Evolutionary conservation across 2,797 vertebrate species (phyloP).

Genomic region (Caiman crocodilus): DNA sequence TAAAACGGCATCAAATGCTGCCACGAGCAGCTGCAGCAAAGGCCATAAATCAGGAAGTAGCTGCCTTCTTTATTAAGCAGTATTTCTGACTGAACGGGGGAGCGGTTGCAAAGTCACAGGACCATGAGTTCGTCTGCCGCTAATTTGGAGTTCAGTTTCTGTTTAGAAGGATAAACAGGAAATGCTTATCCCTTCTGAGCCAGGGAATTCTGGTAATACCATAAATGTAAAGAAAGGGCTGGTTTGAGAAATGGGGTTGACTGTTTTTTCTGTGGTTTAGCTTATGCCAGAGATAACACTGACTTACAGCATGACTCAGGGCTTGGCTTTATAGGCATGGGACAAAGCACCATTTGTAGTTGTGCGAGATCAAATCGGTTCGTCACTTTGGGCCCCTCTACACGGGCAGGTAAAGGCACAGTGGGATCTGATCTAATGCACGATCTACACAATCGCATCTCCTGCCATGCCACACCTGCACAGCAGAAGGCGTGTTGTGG

Average conservation of each 20-base stretch:
- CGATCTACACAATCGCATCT: no score
- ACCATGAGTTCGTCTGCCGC: not conserved
- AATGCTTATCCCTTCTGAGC: conserved; percentile 41
- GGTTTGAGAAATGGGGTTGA: not conserved
- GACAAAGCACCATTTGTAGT: not conserved
- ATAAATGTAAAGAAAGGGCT: not conserved
- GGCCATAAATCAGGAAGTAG: not conserved
- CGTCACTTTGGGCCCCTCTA: not conserved
- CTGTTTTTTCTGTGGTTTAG: not conserved
- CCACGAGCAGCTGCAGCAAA: fast-evolving
- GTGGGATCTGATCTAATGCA: no score
- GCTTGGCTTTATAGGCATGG: not conserved
- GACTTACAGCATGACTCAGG: fast-evolving
- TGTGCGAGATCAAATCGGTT: not conserved
- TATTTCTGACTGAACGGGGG: not conserved
- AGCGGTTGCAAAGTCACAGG: not conserved
- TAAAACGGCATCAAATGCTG: not conserved
- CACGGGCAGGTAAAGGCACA: no score
- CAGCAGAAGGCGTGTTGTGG: no score
- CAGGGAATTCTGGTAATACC: not conserved
- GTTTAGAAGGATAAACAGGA: conserved; percentile 69
- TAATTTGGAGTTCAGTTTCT: conserved; percentile 42
- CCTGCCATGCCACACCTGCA: no score
- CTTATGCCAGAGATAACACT: not conserved
- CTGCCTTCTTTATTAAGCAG: fast-evolving